phyloP scores from a whole-genome alignment of 2,113 vertebrate species.

The Lycaon pictus region DNA sequence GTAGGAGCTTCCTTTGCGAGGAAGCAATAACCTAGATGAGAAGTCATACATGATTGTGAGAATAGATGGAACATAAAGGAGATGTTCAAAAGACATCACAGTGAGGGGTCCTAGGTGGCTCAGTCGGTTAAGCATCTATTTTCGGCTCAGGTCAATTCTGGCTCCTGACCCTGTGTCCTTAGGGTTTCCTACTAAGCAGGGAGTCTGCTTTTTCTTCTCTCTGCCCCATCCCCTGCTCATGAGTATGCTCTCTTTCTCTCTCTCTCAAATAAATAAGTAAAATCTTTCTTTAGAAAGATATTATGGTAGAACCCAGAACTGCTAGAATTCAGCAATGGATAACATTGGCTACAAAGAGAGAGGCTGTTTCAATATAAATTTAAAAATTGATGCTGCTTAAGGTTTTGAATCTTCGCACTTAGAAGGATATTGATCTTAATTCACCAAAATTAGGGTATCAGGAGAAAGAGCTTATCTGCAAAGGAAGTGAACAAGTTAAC shows the following conservation, averaged over 20 bases:
- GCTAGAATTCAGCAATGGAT: background rate
- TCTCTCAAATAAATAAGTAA: background rate
- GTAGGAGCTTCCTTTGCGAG: background rate
- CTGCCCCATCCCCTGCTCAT: background rate
- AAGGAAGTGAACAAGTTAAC: background rate
- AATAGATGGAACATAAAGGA: background rate
- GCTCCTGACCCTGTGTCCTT: background rate
- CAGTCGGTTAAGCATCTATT: background rate
- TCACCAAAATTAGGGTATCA: background rate
- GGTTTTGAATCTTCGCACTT: background rate
- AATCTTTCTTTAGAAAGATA: background rate
- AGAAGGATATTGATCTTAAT: constrained; percentile 15
- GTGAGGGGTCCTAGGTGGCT: background rate
- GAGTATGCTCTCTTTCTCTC: background rate
- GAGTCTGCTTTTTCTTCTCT: background rate
- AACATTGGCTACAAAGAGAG: background rate
- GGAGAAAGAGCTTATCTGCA: background rate
- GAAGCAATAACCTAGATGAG: background rate
- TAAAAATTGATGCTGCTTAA: background rate
- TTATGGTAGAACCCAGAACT: background rate
- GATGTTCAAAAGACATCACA: background rate
- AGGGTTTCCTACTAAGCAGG: background rate
- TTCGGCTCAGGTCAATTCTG: background rate
- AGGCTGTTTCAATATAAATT: background rate
- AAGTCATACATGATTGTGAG: background rate